Percentiles rank a stretch among this genome's conserved stretches.
Evolutionary conservation across 2,888 invertebrate species (phyloP).

Genomic region (Volucella inanis): DNA sequence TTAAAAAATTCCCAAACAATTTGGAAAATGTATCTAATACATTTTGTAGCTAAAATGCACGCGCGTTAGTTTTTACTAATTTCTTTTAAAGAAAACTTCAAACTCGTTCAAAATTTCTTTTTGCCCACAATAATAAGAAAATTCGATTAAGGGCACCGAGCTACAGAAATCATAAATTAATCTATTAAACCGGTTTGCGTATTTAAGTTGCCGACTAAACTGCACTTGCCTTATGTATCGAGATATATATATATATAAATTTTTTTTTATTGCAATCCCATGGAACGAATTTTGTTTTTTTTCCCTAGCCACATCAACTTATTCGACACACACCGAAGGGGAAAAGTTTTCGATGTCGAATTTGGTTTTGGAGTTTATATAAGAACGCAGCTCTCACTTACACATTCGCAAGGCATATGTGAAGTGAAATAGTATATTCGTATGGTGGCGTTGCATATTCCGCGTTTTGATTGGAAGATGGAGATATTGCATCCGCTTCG

Average conservation of each 20-base stretch:
- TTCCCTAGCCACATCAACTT: not conserved
- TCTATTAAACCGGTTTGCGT: no score
- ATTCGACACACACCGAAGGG: slow-evolving; percentile 24
- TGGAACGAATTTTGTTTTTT: slow-evolving; percentile 40
- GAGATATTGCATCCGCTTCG: slow-evolving; percentile 41
- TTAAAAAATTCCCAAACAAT: no score
- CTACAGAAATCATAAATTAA: no score
- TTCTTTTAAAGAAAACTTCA: no score
- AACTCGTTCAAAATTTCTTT: no score
- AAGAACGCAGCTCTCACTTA: slow-evolving; percentile 18
- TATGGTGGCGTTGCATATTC: slow-evolving; percentile 34
- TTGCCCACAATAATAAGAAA: no score
- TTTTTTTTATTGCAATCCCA: slow-evolving; percentile 34
- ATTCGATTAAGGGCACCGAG: no score
- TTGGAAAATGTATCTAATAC: no score
- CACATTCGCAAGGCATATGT: not conserved
- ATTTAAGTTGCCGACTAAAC: no score
- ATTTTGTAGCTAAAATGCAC: no score
- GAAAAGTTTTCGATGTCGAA: slow-evolving; percentile 59
- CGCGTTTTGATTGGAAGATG: slow-evolving; percentile 65
- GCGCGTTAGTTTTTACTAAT: no score
- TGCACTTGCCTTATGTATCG: slow-evolving; percentile 43
- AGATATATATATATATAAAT: not conserved
- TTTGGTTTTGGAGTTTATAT: slow-evolving; percentile 42
- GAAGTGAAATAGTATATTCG: slow-evolving; percentile 33